These are phyloP conservation scores for Campopleginae sp. DNA, from an alignment of 2,888 invertebrate species.

Conservation along the genomic window DNA sequence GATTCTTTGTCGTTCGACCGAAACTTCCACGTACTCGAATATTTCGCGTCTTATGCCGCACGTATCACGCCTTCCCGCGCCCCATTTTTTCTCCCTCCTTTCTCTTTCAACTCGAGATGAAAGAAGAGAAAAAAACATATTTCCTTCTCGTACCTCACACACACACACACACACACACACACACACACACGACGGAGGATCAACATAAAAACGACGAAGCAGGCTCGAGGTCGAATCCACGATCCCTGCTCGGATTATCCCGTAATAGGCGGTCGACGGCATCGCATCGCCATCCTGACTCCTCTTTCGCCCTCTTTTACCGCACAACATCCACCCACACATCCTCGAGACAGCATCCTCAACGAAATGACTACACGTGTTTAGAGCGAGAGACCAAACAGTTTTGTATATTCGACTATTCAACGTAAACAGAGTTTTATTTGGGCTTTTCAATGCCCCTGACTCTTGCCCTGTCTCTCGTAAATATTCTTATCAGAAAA, in stretches of 20 bases:
- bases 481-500: constrained; percentile 13
- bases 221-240: constrained; percentile 68
- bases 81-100: neutral
- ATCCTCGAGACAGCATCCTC: constrained; percentile 61
- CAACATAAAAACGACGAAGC: constrained; percentile 60
- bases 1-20: constrained; percentile 38
- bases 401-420: constrained; percentile 33
- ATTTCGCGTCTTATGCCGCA: constrained; percentile 50
- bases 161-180: neutral
- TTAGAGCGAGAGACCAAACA: constrained; percentile 54
- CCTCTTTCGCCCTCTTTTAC: constrained; percentile 42
- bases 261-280: constrained; percentile 71
- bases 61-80: constrained; percentile 24
- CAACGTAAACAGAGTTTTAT: constrained; percentile 29
- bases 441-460: constrained; percentile 2
- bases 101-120: constrained; percentile 31
- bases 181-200: constrained; percentile 34
- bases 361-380: constrained; percentile 73
- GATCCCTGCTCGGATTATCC: constrained; percentile 69
- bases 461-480: constrained; percentile 11
- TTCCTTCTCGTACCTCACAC: constrained; percentile 35
- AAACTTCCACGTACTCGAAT: constrained; percentile 54
- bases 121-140: constrained; percentile 34
- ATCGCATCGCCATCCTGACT: constrained; percentile 65
- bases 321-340: constrained; percentile 24